phyloP scores from a whole-genome alignment of 2,888 invertebrate species.

The Apamea crenata region DNA sequence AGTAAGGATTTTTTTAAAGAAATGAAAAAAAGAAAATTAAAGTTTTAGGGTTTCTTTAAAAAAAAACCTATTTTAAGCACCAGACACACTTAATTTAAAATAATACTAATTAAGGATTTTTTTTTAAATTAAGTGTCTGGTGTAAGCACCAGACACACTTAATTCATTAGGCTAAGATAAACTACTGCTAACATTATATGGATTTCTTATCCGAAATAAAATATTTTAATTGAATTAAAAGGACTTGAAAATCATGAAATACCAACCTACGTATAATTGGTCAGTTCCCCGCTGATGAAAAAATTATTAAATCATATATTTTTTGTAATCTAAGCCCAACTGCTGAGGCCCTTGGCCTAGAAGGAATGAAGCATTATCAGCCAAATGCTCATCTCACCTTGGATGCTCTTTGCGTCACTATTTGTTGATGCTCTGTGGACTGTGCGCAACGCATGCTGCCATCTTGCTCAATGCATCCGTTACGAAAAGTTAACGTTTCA shows the following conservation, averaged over 20 bases:
- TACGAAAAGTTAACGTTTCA: constrained; percentile 58
- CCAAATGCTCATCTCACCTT: constrained; percentile 58
- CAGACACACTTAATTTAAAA: too few species aligned
- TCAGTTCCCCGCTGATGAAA: background rate
- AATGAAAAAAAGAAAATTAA: too few species aligned
- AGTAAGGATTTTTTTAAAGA: too few species aligned
- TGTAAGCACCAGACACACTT: too few species aligned
- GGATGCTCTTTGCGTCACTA: constrained; percentile 68
- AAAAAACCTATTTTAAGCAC: too few species aligned
- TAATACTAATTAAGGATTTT: too few species aligned
- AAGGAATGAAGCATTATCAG: constrained; percentile 23
- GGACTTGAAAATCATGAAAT: background rate
- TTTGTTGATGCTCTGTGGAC: constrained; percentile 63
- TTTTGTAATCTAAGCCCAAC: constrained; percentile 9
- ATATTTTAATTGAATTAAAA: too few species aligned
- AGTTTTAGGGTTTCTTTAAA: too few species aligned
- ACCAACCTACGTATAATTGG: background rate
- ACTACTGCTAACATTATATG: too few species aligned
- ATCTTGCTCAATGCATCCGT: constrained; percentile 63
- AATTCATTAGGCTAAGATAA: too few species aligned
- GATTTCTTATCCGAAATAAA: too few species aligned
- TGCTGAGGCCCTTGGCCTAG: constrained; percentile 38
- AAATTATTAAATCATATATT: background rate
- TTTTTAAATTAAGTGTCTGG: too few species aligned
- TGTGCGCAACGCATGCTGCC: constrained; percentile 55